Base-by-base conservation (phyloP, 2,888 invertebrate genomes). In the Megamerina dolium region DNA sequence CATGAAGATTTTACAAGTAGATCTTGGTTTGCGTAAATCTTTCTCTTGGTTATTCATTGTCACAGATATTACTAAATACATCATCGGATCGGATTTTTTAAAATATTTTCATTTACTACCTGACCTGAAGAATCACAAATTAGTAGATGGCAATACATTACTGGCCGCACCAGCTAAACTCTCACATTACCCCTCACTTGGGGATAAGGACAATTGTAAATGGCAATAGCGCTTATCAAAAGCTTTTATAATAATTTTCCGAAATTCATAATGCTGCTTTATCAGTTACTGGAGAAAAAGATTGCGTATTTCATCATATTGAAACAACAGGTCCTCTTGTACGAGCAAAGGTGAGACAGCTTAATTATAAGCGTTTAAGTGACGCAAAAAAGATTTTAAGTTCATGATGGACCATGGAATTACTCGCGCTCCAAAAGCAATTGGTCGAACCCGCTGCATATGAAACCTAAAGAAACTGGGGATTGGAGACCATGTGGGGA, bases 41-140 rank as follows among this genome's bases (percentile, higher is more conserved):
- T n/a, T n/a, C n/a, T n/a, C n/a, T n/a, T n/a, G n/a, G 33, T 33
- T 33, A n/a, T 33, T 33, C 14, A n/a, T 33, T 18, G 33, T 33
- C 17, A 19, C 33, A 9, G 30, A 30, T 30, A 14, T 30, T 5
- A 30, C 30, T 12, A 30, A 30, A 14, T 30, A 12, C 30, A 30
- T 30, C 14, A 30, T 30, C 14, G 30, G 30, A 13, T 30, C 30
- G 5, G 30, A 30, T 30, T 30, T 30, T 30, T 14, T 30, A 9
- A 30, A 30, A 30, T 14, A 30, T 30, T 32, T 32, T 32, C 32
- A 32, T 32, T 32, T 32, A 14, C 18, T 32, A 14, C 32, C 32
- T 4, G 32, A 32, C n/a, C n/a, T 32, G 16, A 32, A 32, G 18
- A 32, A 32, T 32, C 18, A n/a, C 12, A 32, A 32, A 32, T 32